Base-by-base conservation (phyloP, 2,113 vertebrate genomes). In the Thalassoma bifasciatum region DNA sequence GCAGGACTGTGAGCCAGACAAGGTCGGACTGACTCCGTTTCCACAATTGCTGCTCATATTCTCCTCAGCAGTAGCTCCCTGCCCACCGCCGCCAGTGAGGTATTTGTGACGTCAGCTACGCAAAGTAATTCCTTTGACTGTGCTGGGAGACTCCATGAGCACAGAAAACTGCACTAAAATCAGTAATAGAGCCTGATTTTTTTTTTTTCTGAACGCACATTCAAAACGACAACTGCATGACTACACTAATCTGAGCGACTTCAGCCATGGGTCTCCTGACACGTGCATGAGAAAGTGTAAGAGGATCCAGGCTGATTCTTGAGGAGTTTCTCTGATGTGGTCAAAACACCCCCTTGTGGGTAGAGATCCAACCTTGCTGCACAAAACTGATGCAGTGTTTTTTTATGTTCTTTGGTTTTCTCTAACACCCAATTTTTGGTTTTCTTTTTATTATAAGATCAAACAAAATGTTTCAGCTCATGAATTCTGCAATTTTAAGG, bases 21-120 rank as follows among this genome's bases (percentile, higher is more conserved):
- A 85, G 88, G 88, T 84, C 88, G 87, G 85, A 88, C 83, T 76
- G 85, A 84, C 65, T 66, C 78, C 84, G 65, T 82, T 58, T 82
- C 77, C 79, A 59, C 72, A 63, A 50, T 66, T 80, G 61, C 87
- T 89, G 67, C 77, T 72, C 84, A 77, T 61, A 84, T 83, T 74
- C 75, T 79, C 66, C 34, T 57, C 65, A 30, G 9, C 38, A 56
- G 67, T 68, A 67, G 78, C 86, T 85, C 81, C 84, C 73, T 84
- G 63, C 71, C 63, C 84, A 69, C 81, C 63, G 17, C 46, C 37
- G 38, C 61, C 53, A 82, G 79, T 66, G 85, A 88, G 80, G 72
- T 89, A 72, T 82, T 73, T 77, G 71, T 88, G 87, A 92, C 90
- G 91, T 92, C 89, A 92, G 51, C 66, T 8, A 50, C 75, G 40